phyloP scores from a whole-genome alignment of 2,888 invertebrate genomes.

The Meghimatium bilineatum region DNA sequence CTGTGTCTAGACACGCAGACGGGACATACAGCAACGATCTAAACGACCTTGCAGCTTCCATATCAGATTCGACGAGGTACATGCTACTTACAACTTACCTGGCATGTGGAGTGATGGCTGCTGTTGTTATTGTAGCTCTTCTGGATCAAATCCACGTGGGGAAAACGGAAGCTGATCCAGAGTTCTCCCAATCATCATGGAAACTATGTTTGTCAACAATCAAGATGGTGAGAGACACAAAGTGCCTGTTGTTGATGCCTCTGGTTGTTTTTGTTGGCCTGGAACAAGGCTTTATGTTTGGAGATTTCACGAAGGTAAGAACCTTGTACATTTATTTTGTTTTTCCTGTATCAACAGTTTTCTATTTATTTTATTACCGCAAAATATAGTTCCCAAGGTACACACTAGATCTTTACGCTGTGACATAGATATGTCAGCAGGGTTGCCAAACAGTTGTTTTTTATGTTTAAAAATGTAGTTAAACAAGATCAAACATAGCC shows the following conservation, averaged over 20 bases:
- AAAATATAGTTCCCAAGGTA: no score
- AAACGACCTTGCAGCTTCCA: conserved; percentile 50
- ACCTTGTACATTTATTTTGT: no score
- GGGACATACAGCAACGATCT: conserved; percentile 50
- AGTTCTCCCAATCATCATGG: conserved; percentile 60
- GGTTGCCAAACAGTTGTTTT: no score
- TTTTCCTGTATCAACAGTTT: no score
- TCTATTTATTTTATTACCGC: no score
- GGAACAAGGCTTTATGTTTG: conserved; percentile 74
- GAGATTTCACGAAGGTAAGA: conserved; percentile 75
- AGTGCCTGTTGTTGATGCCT: conserved; percentile 71
- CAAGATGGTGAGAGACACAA: conserved; percentile 70
- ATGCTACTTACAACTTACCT: conserved; percentile 71
- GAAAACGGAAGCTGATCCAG: conserved; percentile 57
- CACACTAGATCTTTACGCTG: no score
- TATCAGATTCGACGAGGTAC: conserved; percentile 63
- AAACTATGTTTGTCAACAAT: conserved; percentile 69
- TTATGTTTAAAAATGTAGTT: no score
- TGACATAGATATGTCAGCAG: no score
- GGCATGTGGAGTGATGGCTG: conserved; percentile 70
- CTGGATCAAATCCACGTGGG: conserved; percentile 66
- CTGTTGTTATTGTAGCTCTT: conserved; percentile 65
- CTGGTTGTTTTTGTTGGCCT: conserved; percentile 73
- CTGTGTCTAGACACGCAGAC: conserved; percentile 47
- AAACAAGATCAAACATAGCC: no score